Base-by-base conservation (phyloP, 1,140 invertebrate species). In the Drosophila repletoides region DNA sequence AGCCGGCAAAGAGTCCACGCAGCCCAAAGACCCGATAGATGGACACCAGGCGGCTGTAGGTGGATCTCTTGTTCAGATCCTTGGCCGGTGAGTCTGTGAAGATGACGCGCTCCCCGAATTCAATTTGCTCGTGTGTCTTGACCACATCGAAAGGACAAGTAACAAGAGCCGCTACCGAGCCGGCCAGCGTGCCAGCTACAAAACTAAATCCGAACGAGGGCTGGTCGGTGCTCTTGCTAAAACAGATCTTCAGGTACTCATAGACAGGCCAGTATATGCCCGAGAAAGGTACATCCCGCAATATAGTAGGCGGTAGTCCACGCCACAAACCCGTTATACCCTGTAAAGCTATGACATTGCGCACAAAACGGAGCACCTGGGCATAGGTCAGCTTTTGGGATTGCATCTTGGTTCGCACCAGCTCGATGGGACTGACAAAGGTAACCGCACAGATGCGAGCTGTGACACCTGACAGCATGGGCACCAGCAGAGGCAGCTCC, bases 121-220 rank as follows among this genome's bases (percentile, higher is more conserved):
- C 97, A 79, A 99, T 98, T 93, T 99, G 98, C 76, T 96, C 94
- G 87, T 98, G 96, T 2, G 98, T 99, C 93, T 99, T 99, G 0
- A 99, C 95, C n/a, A 99, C 98, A 92, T 99, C 98, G 92, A 99
- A 99, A 15, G 98, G 98, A 58, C 97, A 93, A 0, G 98, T 99
- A 1, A 97, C 67, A 15, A 96, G 91, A 4, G 97, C 97, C 36
- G 98, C 97, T 80, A 98, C 96, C 77, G 94, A 93, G 76, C 98
- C 98, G 70, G 97, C 94, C 51, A 94, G 72, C 38, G 96, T 97
- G 38, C 98, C 98, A 84, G 95, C 94, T 43, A 94, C 65, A 86
- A 99, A 97, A 90, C 95, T 97, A 68, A 96, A 94, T 14, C 92
- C 75, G 91, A 98, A 96, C 40, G 93, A 93, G 17, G 96, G 94